Conservation (phyloP, 2,888 invertebrate genomes). For the Pseudanteris insignis region DNA sequence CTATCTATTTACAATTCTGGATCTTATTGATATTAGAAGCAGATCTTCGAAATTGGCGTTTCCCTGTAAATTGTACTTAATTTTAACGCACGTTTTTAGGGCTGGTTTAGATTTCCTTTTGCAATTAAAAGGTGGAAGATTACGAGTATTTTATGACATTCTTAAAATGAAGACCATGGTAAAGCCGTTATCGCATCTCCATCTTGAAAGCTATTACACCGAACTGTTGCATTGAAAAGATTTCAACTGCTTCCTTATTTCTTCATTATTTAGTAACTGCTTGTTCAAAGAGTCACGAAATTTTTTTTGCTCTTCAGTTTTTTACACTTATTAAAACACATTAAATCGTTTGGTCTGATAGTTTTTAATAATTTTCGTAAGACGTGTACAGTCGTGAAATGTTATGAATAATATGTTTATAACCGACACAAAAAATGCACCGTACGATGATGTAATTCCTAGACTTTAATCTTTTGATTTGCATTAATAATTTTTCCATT, state of each 20-base stretch:
- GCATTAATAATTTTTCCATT: too few species aligned
- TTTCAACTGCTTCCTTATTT: conserved; percentile 36
- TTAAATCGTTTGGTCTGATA: background rate
- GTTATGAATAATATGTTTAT: too few species aligned
- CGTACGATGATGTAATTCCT: too few species aligned
- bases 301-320: conserved; percentile 4
- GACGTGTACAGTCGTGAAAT: too few species aligned
- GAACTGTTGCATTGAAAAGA: conserved; percentile 29
- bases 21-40: too few species aligned
- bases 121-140: conserved; percentile 26
- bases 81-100: background rate
- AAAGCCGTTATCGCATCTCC: conserved; percentile 32
- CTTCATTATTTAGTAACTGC: conserved; percentile 33
- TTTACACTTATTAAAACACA: too few species aligned
- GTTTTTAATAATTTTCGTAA: too few species aligned
- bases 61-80: conserved; percentile 7
- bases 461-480: too few species aligned
- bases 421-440: too few species aligned
- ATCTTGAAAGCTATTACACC: conserved; percentile 23
- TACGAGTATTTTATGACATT: conserved; percentile 28
- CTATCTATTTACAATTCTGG: too few species aligned
- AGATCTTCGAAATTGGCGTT: background rate
- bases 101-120: conserved; percentile 9
- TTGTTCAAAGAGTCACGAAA: background rate
- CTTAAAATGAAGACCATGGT: conserved; percentile 13